Conservation (phyloP, 2,888 invertebrate species). For the Spilarctia lutea region DNA sequence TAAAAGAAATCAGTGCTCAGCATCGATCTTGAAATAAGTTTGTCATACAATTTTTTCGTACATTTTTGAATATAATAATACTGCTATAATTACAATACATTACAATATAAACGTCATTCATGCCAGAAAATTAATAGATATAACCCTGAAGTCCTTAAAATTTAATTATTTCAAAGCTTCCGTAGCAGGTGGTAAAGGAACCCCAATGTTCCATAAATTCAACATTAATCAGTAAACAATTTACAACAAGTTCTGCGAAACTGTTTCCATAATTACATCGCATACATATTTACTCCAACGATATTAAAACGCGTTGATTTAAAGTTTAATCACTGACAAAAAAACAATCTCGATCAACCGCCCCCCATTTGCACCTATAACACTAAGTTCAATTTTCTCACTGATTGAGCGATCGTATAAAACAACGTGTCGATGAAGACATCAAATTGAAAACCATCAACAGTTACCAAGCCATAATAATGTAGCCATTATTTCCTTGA, state of each 20-base stretch:
- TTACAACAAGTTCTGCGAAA: slow-evolving; percentile 14
- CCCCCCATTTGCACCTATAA: slow-evolving; percentile 55
- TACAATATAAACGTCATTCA: background rate
- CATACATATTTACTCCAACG: slow-evolving; percentile 32
- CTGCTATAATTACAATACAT: background rate
- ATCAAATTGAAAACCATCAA: slow-evolving; percentile 84
- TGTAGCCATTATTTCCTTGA: slow-evolving; percentile 79
- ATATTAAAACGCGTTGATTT: slow-evolving; percentile 47
- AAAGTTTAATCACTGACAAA: slow-evolving; percentile 42
- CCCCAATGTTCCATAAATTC: background rate
- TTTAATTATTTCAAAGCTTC: background rate
- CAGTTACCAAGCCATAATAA: slow-evolving; percentile 71
- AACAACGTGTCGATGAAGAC: slow-evolving; percentile 71
- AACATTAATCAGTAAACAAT: background rate
- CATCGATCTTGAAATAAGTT: no score
- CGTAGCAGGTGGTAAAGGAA: background rate
- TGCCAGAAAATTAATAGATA: no score
- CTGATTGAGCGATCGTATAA: slow-evolving; percentile 59
- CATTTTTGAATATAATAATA: no score
- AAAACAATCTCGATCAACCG: slow-evolving; percentile 43
- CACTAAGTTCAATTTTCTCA: slow-evolving; percentile 51
- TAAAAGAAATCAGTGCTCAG: no score
- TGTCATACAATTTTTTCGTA: no score
- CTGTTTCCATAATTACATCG: slow-evolving; percentile 28
- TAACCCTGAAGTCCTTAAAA: background rate